Evolutionary conservation across 2,797 vertebrate genomes (phyloP), one percentile per base, ranked within the genome.

Genomic region (Hozukius guyotensis): DNA sequence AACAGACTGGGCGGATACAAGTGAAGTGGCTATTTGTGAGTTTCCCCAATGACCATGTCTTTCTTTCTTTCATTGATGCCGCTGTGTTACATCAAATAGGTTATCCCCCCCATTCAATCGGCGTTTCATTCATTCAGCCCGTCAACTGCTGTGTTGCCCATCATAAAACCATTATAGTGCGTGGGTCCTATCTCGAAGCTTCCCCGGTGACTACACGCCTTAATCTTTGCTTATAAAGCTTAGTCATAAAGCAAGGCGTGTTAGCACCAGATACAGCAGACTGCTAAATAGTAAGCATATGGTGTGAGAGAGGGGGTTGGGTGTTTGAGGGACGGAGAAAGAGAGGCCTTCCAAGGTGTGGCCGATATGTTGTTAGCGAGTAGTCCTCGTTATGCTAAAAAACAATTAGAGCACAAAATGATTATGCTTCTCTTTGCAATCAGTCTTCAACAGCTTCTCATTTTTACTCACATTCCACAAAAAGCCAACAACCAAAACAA

Each of bases 221-320:
- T 95, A 91, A 92, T 94, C 89, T 90, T 87, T 90, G 78, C 89
- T 90, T 93, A 90, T 94, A 92, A 95, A 94, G 85, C 85, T 92
- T 90, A 94, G 91, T 95, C 95, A 95, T 95, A 94, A 95, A 95
- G 92, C 63, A 80, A 91, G 90, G 92, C 73, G 64, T 94, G 92
- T 94, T 92, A 83, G 88, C 84, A 71, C 79, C 90, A 93, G 87
- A 93, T 90, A 88, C 89, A 89, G 72, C 82, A 80, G 72, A 61
- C 86, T 77, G 85, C 91, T 87, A 88, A 94, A 95, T 89, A 82
- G 89, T 87, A 92, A 94, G 87, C 94, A 91, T 85, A 89, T 94
- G 91, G 82, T 77, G 82, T 77, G 75, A 31, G 16, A 46, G 29
- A 11, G 36, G 25, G 65, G 75, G 59, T 57, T 57, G 59, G 29